These are phyloP conservation scores for Cercopithecus petaurista DNA, from an alignment of 2,797 vertebrate species.

Conservation along the genomic window DNA sequence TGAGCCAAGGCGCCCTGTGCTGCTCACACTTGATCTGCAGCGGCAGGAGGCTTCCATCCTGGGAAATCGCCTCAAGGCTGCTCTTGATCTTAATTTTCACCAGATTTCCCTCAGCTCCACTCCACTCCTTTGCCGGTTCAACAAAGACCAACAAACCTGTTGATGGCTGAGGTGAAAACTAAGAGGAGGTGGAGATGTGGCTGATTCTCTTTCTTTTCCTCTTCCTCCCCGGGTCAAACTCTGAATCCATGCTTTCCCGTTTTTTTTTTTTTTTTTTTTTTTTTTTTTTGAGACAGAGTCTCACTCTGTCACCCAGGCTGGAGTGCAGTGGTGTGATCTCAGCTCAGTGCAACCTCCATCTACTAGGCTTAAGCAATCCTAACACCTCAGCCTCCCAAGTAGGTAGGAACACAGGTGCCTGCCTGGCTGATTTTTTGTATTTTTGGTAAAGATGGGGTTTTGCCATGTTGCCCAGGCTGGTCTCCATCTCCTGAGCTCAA, in stretches of 20 bases:
- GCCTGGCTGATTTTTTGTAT: neutral
- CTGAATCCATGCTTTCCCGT: neutral
- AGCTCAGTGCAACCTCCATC: neutral
- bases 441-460: neutral
- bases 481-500: neutral
- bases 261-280: neutral
- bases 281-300: neutral
- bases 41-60: neutral
- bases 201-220: neutral
- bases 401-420: neutral
- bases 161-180: neutral
- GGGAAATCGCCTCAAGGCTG: neutral
- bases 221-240: neutral
- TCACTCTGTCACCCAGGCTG: neutral
- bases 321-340: neutral
- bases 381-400: neutral
- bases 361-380: neutral
- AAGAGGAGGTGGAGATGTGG: too few relatives aligned
- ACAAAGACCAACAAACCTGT: neutral
- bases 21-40: neutral
- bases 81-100: neutral
- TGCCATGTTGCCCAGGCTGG: neutral
- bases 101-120: neutral
- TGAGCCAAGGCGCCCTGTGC: neutral
- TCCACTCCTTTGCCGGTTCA: neutral